These are phyloP conservation scores for Peromyscus attwateri DNA, from an alignment of 2,797 vertebrate genomes.

Conservation along the genomic window DNA sequence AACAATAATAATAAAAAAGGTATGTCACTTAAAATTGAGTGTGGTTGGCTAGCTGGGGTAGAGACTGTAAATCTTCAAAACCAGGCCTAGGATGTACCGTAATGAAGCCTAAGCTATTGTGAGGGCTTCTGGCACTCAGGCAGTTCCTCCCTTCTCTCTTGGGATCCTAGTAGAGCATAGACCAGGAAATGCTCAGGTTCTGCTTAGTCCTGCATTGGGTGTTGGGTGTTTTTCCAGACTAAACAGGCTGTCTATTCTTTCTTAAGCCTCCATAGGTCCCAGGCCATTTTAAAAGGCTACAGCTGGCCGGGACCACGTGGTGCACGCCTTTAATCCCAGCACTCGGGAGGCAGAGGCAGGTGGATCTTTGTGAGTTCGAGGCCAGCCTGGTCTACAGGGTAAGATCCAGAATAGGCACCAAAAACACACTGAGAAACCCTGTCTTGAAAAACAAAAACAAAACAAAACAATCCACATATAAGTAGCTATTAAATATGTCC, in stretches of 20 bases:
- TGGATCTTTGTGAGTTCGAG: no score
- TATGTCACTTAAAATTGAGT: neutral
- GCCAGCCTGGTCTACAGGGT: no score
- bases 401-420: no score
- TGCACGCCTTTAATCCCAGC: no score
- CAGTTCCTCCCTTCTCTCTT: neutral
- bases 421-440: no score
- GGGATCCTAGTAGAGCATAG: no score
- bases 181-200: neutral
- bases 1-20: neutral
- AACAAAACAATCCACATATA: neutral
- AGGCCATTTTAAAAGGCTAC: neutral
- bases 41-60: neutral
- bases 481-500: neutral
- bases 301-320: neutral
- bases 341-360: no score
- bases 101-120: neutral
- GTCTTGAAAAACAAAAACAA: no score
- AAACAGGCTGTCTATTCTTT: neutral
- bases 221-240: neutral
- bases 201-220: neutral
- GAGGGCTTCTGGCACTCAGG: neutral
- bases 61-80: neutral
- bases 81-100: neutral
- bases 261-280: neutral